Conservation (phyloP, 2,797 vertebrate species). For the Urocyon cinereoargenteus region DNA sequence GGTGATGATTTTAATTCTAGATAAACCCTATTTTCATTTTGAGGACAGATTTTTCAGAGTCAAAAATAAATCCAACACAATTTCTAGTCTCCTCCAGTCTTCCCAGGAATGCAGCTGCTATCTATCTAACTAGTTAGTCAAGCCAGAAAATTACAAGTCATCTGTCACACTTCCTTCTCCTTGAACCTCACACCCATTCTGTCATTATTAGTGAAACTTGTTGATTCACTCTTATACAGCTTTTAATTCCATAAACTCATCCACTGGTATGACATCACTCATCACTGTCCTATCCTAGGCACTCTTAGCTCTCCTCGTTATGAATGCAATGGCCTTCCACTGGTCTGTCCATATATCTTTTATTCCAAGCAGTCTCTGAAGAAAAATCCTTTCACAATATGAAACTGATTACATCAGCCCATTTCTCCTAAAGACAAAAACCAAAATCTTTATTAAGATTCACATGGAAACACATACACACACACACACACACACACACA, state of each 20-base stretch:
- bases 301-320: not conserved
- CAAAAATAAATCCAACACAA: not conserved
- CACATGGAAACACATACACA: not conserved
- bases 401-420: not conserved
- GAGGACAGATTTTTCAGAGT: not conserved
- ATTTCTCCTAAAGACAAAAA: constrained; percentile 17
- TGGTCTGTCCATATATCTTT: not conserved
- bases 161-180: not conserved
- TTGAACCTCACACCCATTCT: not conserved
- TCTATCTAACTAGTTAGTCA: not conserved
- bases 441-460: not conserved
- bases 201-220: not conserved
- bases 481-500: not conserved
- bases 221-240: not conserved
- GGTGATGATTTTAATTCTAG: not conserved
- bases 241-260: not conserved
- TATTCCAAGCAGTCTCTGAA: not conserved
- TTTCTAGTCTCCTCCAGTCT: not conserved
- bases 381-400: not conserved
- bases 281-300: not conserved
- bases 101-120: not conserved
- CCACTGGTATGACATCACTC: not conserved
- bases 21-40: not conserved
- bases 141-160: not conserved
- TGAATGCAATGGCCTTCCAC: not conserved